Evolutionary conservation across 2,888 invertebrate genomes (phyloP).

Genomic region (Drosophila meridiana): DNA sequence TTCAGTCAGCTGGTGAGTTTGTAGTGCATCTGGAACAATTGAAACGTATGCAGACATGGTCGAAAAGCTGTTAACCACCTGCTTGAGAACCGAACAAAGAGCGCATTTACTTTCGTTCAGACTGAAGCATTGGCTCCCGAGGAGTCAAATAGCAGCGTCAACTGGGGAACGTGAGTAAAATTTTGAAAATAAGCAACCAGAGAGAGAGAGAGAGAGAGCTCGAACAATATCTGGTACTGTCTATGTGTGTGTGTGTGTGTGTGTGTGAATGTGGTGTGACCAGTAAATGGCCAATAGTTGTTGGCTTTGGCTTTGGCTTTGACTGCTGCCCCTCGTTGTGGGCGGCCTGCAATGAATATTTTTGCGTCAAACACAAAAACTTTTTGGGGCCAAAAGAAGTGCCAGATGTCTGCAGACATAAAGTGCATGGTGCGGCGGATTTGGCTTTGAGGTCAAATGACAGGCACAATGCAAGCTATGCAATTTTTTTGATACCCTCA

Average conservation of each 20-base stretch:
- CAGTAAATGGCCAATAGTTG: constrained; percentile 71
- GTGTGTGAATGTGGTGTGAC: constrained; percentile 24
- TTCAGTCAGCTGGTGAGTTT: constrained; percentile 10
- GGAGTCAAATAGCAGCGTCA: not conserved
- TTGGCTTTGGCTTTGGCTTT: constrained; percentile 28
- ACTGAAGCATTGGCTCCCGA: constrained; percentile 20
- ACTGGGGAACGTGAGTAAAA: constrained; percentile 66
- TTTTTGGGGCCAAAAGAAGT: constrained; percentile 30
- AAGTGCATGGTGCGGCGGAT: constrained; percentile 2
- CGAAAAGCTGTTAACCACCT: constrained; percentile 24
- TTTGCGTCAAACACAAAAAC: constrained; percentile 70
- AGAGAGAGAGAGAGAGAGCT: not conserved
- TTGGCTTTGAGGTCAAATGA: constrained; percentile 45
- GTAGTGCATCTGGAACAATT: constrained; percentile 4
- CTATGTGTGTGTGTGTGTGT: constrained; percentile 7
- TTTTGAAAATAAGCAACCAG: constrained; percentile 61
- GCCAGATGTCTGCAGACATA: constrained; percentile 34
- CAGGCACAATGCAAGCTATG: constrained; percentile 61
- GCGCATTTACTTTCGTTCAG: constrained; percentile 6
- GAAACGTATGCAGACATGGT: not conserved
- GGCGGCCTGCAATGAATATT: constrained; percentile 67
- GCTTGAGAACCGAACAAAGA: constrained; percentile 4
- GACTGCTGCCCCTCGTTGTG: constrained; percentile 11
- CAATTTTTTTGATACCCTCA: constrained; percentile 32
- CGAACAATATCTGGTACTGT: constrained; percentile 20